phyloP scores from a whole-genome alignment of 2,113 vertebrate genomes.

The Mormyrus lacerda region DNA sequence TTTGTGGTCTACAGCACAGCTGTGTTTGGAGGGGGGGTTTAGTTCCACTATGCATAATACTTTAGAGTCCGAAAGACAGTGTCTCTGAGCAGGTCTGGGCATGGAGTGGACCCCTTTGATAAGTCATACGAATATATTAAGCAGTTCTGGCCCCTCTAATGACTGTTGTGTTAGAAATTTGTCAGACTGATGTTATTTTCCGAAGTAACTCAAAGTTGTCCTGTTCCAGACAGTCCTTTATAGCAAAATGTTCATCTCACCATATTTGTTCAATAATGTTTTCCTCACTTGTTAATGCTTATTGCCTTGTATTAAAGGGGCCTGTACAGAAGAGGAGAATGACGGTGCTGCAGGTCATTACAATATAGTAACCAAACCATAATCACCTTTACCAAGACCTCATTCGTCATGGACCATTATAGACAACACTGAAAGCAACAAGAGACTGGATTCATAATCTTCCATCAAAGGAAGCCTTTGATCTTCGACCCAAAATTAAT shows the following conservation, averaged over 20 bases:
- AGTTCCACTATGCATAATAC: not conserved
- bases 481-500: not conserved
- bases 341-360: not conserved
- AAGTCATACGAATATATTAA: not conserved
- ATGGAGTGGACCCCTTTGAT: not conserved
- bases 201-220: not conserved
- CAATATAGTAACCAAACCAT: not conserved
- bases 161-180: not conserved
- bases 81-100: not conserved
- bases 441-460: not conserved
- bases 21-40: not conserved
- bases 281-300: not conserved
- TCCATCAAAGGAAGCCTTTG: not conserved
- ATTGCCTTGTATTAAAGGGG: not conserved
- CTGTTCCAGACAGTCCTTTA: not conserved
- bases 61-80: not conserved
- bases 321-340: not conserved
- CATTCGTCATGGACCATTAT: not conserved
- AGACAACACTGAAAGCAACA: not conserved
- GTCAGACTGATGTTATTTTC: not conserved
- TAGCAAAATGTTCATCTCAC: not conserved
- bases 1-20: conserved; percentile 15
- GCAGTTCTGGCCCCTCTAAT: not conserved
- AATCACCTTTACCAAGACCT: not conserved
- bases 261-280: not conserved